Evolutionary conservation across 2,797 vertebrate genomes (phyloP), one percentile per base, ranked within the genome.

Genomic region (Neostethus bicornis): DNA sequence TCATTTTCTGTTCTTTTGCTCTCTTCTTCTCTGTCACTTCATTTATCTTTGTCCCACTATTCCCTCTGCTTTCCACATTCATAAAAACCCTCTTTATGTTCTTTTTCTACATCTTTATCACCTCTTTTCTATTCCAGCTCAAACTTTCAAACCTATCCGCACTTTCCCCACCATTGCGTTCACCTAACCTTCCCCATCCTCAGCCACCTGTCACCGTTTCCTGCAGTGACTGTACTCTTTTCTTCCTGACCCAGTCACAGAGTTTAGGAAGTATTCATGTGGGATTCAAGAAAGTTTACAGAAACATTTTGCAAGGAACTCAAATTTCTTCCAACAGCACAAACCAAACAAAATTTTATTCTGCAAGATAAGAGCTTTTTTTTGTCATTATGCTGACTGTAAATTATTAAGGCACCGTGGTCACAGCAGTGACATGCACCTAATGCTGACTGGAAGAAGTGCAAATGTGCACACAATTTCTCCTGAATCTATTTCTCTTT

Each of bases 401-500:
- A 58, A 78, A 81, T 44, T 45, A 51, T 28, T 70, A 67, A 70
- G 58, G 61, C 71, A 64, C 51, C 25, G 32, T 54, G 73, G 66
- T 74, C 60, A 59, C 25, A 47, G 35, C 14, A 21, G 51, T 45
- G 17, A 29, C 57, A 57, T 38, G 31, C 31, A 70, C 46, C 60
- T 52, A 41, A 58, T 51, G 42, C 37, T 19, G 38, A 53, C 53
- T 67, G 48, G 19, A 35, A 68, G 49, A 61, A 54, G 24, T 51
- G 47, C 59, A 78, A 79, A 76, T 60, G 37, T 39, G 52, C 58
- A 38, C 41, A 66, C 73, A 73, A 87, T 84, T 81, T 84, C 77
- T 68, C 72, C 25, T 2, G 61, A 72, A 68, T 59, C 69, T 70
- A 77, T 64, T 69, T 60, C 54, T 75, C 60, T 65, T 74, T 69